Conservation (phyloP, 2,888 invertebrate genomes). For the Meliscaeva auricollis region DNA sequence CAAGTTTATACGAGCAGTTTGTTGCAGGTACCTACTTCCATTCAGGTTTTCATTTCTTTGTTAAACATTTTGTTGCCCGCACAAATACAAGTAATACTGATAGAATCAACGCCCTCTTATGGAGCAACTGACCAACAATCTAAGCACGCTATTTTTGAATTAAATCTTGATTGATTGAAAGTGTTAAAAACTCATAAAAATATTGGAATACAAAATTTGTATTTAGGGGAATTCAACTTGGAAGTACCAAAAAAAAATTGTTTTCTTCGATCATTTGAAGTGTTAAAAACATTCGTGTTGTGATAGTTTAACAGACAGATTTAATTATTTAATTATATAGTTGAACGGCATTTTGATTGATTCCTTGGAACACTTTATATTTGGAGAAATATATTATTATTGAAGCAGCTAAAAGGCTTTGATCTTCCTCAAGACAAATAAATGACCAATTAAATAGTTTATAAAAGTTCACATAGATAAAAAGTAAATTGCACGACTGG, state of each 20-base stretch:
- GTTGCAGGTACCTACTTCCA: no score
- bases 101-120: not conserved
- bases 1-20: constrained; percentile 21
- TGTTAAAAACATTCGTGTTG: not conserved
- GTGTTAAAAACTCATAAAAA: constrained; percentile 25
- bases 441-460: not conserved
- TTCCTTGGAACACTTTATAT: not conserved
- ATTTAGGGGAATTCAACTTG: not conserved
- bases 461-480: not conserved
- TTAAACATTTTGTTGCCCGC: no score
- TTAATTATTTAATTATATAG: constrained; percentile 26
- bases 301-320: not conserved
- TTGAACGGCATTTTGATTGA: constrained; percentile 22
- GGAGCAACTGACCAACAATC: constrained; percentile 4
- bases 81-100: no score
- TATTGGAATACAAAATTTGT: not conserved
- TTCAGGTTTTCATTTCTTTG: no score
- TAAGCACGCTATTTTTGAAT: constrained; percentile 19
- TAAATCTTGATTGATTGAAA: constrained; percentile 47
- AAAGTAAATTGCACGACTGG: no score
- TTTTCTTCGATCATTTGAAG: not conserved
- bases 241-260: not conserved
- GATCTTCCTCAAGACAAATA: not conserved
- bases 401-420: not conserved
- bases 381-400: not conserved